Evolutionary conservation across 2,113 vertebrate species (phyloP).

Genomic region (Perca flavescens): DNA sequence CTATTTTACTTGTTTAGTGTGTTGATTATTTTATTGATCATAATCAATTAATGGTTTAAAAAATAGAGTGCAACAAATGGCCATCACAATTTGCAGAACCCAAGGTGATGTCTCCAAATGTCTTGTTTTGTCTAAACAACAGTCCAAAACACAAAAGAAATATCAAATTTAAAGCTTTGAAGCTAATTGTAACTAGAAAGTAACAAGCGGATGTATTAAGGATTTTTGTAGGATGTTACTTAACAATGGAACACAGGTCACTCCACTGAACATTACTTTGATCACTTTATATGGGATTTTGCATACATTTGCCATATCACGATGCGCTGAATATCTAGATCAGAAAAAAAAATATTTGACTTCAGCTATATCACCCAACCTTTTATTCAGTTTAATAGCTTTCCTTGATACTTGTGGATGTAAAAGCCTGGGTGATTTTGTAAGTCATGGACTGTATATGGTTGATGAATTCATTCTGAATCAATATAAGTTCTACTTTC

Average conservation of each 20-base stretch:
- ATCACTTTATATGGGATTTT: neutral
- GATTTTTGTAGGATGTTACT: neutral
- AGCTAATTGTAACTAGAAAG: neutral
- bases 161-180: no score
- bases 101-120: neutral
- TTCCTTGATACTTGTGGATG: neutral
- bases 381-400: neutral
- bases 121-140: neutral
- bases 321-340: neutral
- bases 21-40: neutral
- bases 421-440: neutral
- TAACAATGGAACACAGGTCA: neutral
- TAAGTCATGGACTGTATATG: neutral
- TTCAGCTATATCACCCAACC: neutral
- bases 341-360: neutral
- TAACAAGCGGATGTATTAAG: neutral
- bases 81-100: neutral
- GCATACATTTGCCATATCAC: neutral
- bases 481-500: conserved; percentile 25
- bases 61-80: neutral
- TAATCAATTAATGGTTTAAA: neutral
- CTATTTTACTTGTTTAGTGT: neutral
- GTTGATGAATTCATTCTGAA: conserved; percentile 45
- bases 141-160: neutral
- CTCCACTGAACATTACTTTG: neutral